These are phyloP conservation scores for Plebejus melissa DNA, from an alignment of 2,888 invertebrate species.

Conservation along the genomic window DNA sequence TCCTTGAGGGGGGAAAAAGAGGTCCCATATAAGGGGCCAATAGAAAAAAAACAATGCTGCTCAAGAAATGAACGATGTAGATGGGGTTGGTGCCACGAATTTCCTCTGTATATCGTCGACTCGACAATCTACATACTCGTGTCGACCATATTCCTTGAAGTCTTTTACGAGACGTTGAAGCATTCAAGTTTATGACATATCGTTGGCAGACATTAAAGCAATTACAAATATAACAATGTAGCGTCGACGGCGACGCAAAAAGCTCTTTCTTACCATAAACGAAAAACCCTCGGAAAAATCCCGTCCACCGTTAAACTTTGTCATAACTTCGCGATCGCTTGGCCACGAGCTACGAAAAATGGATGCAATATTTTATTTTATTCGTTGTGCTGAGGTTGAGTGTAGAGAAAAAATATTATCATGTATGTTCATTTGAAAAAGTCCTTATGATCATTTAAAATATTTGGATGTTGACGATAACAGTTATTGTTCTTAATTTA, in stretches of 20 bases:
- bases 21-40: too few relatives aligned
- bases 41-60: too few relatives aligned
- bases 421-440: too few relatives aligned
- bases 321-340: conserved; percentile 36
- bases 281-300: conserved; percentile 40
- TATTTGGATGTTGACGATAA: too few relatives aligned
- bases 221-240: conserved; percentile 30
- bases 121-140: neutral
- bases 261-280: conserved; percentile 37
- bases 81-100: too few relatives aligned
- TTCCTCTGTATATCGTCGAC: too few relatives aligned
- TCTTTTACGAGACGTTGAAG: neutral
- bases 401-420: neutral
- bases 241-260: conserved; percentile 31
- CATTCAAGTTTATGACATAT: neutral
- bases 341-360: conserved; percentile 12
- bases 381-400: neutral
- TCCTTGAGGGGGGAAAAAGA: too few relatives aligned
- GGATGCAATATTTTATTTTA: conserved; percentile 33
- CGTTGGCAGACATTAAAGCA: conserved; percentile 18
- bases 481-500: too few relatives aligned
- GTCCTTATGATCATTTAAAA: too few relatives aligned
- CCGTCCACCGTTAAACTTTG: conserved; percentile 36
- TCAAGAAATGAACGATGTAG: too few relatives aligned
- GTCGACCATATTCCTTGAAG: neutral